Evolutionary conservation across 2,888 invertebrate species (phyloP), one percentile per base, ranked within the genome.

Genomic region (Agrenia bidenticulata): DNA sequence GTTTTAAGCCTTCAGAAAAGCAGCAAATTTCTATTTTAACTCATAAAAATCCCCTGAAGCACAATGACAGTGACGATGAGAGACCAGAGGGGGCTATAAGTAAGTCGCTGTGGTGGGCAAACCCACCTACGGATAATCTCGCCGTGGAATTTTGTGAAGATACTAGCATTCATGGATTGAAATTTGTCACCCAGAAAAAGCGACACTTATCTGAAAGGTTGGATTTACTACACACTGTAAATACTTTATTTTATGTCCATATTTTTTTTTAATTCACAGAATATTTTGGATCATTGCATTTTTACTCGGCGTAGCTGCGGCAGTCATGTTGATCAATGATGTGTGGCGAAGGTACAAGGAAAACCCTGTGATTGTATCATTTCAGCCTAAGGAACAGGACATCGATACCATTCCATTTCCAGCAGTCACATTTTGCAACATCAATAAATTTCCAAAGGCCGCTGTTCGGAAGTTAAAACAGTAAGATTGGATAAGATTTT

Each of bases 341-440:
- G 63, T 73, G 11, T 66, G 66, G 39, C 24, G 65, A 21, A 72
- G 69, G 41, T 74, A 69, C 49, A 61, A 56, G n/a, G 54, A 62
- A 13, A 75, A 58, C 55, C 75, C 75, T 1, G 71, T 75, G 15
- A 63, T 75, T 15, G 67, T 75, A 0, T 64, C 72, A 0, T 73
- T 75, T 60, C 67, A 69, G 27, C 61, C 73, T 4, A 53, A 67
- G n/a, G 73, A 75, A 56, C 66, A 63, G 9, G 57, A 61, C 24
- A 67, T 69, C 21, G 58, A 63, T 19, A 65, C 67, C 13, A 54
- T 75, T 1, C 72, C 73, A 9, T 74, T 69, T 60, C 73, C 73
- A 9, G 73, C 72, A 5, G 62, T 75, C 9, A 75, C 75, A 0
- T 70, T 75, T 49, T 75, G 75, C 26, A 75, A 75, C 24, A 70